Evolutionary conservation across 2,113 vertebrate species (phyloP).

Genomic region (Cheirogaleus medius): DNA sequence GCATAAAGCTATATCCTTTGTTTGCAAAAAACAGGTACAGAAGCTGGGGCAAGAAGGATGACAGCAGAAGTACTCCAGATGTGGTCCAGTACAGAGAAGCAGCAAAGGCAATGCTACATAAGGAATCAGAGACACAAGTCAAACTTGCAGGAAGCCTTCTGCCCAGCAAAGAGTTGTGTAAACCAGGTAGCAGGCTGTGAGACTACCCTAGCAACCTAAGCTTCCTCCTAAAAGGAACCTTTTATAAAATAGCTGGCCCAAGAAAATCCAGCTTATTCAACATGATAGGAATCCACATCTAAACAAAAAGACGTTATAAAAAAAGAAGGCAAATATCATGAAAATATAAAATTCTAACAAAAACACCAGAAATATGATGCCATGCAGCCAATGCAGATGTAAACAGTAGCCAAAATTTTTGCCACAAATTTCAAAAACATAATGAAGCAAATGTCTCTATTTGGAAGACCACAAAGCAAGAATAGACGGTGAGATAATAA

Average conservation of each 20-base stretch:
- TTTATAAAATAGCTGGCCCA: not conserved
- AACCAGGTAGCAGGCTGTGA: not conserved
- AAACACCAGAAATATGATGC: not conserved
- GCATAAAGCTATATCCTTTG: not conserved
- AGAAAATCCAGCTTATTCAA: not conserved
- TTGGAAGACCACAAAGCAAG: not conserved
- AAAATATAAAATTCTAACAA: not conserved
- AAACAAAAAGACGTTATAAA: conserved; percentile 6
- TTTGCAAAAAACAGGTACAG: not conserved
- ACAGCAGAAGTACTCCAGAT: not conserved
- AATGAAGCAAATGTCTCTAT: not conserved
- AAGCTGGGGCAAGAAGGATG: not conserved
- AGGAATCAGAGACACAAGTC: not conserved
- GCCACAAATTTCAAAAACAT: not conserved
- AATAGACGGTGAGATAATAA: not conserved
- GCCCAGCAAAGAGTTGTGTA: not conserved
- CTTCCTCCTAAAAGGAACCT: not conserved
- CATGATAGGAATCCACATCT: not conserved
- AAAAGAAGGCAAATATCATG: not conserved
- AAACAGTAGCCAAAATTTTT: not conserved
- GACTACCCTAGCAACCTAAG: not conserved
- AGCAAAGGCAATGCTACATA: not conserved
- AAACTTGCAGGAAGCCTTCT: not conserved
- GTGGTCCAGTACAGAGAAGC: not conserved
- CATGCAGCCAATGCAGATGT: not conserved